Evolutionary conservation across 2,888 invertebrate genomes (phyloP).

Genomic region (Coecobrya sp.): DNA sequence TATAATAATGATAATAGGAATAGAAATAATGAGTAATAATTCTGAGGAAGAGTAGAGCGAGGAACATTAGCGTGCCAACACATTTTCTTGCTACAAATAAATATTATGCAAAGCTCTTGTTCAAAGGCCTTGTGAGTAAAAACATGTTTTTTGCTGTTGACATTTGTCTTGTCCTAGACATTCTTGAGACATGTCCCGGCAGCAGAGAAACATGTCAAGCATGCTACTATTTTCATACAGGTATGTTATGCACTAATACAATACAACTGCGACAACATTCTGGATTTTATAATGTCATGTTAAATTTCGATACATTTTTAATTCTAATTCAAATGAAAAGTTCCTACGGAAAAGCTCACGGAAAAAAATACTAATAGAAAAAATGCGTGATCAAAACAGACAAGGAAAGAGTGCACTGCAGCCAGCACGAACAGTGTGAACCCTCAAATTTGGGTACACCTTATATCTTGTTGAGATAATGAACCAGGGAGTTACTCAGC

Average conservation of each 20-base stretch:
- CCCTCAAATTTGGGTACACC: conserved; percentile 30
- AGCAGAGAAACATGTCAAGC: background rate
- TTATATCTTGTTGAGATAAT: background rate
- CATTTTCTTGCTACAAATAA: background rate
- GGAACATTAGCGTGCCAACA: background rate
- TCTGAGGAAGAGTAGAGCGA: background rate
- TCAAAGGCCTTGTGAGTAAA: background rate
- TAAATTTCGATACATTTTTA: conserved; percentile 46
- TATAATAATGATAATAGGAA: conserved; percentile 37
- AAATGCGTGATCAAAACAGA: conserved; percentile 15
- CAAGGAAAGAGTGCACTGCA: background rate
- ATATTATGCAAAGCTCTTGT: conserved; percentile 15
- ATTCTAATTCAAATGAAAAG: conserved; percentile 14
- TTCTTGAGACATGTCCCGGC: conserved; percentile 34
- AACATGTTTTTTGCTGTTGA: conserved; percentile 21
- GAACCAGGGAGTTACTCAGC: conserved; percentile 6
- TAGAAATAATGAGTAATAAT: background rate
- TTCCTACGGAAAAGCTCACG: background rate
- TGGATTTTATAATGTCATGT: conserved; percentile 26
- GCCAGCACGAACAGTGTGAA: conserved; percentile 26
- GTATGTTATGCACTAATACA: no score
- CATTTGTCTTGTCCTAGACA: conserved; percentile 31
- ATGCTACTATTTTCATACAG: conserved; percentile 37
- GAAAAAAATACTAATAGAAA: background rate
- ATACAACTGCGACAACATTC: background rate